Evolutionary conservation across 2,113 vertebrate species (phyloP).

Genomic region (Megalops atlanticus): DNA sequence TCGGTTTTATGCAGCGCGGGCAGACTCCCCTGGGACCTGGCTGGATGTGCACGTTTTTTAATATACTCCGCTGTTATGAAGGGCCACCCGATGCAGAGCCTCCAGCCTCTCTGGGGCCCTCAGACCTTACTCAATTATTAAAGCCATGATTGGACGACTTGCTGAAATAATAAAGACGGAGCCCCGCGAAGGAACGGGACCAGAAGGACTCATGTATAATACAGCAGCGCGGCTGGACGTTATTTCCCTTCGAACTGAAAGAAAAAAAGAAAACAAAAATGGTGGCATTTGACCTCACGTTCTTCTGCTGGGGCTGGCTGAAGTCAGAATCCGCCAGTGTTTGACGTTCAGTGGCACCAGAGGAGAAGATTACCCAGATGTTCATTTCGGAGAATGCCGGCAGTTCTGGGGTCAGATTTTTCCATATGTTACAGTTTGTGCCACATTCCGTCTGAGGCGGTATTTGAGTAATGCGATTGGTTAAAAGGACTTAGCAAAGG

Average conservation of each 20-base stretch:
- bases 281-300: neutral
- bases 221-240: constrained; percentile 44
- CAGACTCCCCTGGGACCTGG: constrained; percentile 68
- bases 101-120: constrained; percentile 51
- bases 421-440: neutral
- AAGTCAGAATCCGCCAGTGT: too few species aligned
- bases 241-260: constrained; percentile 8
- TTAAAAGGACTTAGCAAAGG: constrained; percentile 57
- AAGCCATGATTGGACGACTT: constrained; percentile 59
- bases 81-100: constrained; percentile 57
- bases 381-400: too few species aligned
- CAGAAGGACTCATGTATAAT: constrained; percentile 59
- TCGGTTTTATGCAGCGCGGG: constrained; percentile 79
- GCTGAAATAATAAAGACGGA: constrained; percentile 47
- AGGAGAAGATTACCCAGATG: too few species aligned
- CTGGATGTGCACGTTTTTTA: constrained; percentile 71
- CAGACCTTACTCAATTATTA: constrained; percentile 65
- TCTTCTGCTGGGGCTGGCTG: neutral
- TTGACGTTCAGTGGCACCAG: too few species aligned
- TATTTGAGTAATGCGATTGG: constrained; percentile 31
- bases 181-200: constrained; percentile 68
- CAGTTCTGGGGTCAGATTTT: too few species aligned
- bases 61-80: constrained; percentile 58
- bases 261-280: neutral
- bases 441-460: neutral